phyloP scores from a whole-genome alignment of 2,797 vertebrate species.

The Karalla daura region DNA sequence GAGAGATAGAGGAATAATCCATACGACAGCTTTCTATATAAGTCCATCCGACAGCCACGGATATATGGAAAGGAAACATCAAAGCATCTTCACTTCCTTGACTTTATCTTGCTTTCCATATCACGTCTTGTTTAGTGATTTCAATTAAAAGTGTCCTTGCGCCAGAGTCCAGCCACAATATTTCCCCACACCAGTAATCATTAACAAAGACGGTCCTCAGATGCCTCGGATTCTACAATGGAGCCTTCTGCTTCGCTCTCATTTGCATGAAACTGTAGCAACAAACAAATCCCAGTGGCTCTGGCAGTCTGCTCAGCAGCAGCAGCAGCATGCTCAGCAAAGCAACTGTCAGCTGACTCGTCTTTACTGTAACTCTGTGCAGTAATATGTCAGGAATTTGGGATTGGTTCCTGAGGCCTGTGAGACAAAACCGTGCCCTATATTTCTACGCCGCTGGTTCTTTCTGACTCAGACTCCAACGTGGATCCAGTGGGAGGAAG shows the following conservation, averaged over 20 bases:
- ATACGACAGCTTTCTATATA: slow-evolving; percentile 33
- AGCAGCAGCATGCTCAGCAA: not conserved
- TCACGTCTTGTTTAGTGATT: too few relatives aligned
- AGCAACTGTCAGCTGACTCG: slow-evolving; percentile 56
- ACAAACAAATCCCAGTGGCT: slow-evolving; percentile 5
- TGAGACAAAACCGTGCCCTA: slow-evolving; percentile 64
- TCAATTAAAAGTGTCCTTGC: too few relatives aligned
- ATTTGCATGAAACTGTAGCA: not conserved
- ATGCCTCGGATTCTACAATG: not conserved
- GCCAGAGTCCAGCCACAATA: too few relatives aligned
- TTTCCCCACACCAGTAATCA: too few relatives aligned
- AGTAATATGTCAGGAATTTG: slow-evolving; percentile 73
- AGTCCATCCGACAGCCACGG: slow-evolving; percentile 11
- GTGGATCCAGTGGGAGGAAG: slow-evolving; percentile 54
- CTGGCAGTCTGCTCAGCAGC: not conserved
- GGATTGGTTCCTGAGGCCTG: slow-evolving; percentile 48
- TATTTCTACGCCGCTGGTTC: slow-evolving; percentile 27
- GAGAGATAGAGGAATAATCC: slow-evolving; percentile 18
- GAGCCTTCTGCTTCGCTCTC: not conserved
- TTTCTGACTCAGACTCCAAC: slow-evolving; percentile 69
- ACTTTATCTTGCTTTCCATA: too few relatives aligned
- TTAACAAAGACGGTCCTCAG: too few relatives aligned
- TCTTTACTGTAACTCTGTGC: slow-evolving; percentile 61
- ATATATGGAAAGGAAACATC: slow-evolving; percentile 30
- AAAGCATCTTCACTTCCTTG: too few relatives aligned